A percentile compares a stretch with the other conserved stretches of the same genome.
phyloP scores from a whole-genome alignment of 2,113 vertebrate genomes.

The Triplophysa dalaica region DNA sequence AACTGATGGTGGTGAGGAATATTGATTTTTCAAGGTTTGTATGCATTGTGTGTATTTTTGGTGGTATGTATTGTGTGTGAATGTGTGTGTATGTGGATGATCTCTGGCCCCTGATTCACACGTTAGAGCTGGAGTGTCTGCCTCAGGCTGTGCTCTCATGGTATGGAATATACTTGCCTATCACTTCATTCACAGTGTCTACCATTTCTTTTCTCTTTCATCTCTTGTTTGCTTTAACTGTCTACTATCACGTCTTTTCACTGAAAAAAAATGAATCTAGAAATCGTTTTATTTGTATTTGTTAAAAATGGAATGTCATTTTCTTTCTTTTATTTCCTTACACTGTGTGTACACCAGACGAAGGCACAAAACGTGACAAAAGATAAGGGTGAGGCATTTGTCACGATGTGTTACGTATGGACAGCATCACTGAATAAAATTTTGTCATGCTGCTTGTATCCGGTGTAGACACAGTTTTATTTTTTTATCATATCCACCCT shows the following conservation, averaged over 20 bases:
- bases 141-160: slow-evolving; percentile 71
- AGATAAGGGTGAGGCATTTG: too few species aligned
- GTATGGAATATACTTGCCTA: slow-evolving; percentile 63
- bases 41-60: slow-evolving; percentile 77
- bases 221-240: neutral
- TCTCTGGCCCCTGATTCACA: slow-evolving; percentile 82
- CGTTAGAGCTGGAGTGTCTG: slow-evolving; percentile 71
- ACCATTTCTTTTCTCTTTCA: slow-evolving; percentile 15
- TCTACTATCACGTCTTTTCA: neutral
- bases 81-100: slow-evolving; percentile 61
- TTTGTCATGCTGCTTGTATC: too few species aligned
- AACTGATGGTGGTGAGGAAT: slow-evolving; percentile 65
- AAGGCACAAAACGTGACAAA: too few species aligned
- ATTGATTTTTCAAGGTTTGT: slow-evolving; percentile 73
- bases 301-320: too few species aligned
- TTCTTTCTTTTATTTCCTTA: too few species aligned
- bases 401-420: too few species aligned
- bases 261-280: neutral
- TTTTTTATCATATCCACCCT: too few species aligned
- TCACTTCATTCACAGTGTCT: slow-evolving; percentile 45
- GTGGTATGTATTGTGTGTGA: slow-evolving; percentile 70
- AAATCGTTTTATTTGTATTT: neutral
- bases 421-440: too few species aligned
- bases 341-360: too few species aligned
- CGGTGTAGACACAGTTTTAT: too few species aligned